A percentile compares a stretch with the other conserved stretches of the same genome.
Evolutionary conservation across 2,113 vertebrate genomes (phyloP).

Genomic region (Epinephelus fuscoguttatus): DNA sequence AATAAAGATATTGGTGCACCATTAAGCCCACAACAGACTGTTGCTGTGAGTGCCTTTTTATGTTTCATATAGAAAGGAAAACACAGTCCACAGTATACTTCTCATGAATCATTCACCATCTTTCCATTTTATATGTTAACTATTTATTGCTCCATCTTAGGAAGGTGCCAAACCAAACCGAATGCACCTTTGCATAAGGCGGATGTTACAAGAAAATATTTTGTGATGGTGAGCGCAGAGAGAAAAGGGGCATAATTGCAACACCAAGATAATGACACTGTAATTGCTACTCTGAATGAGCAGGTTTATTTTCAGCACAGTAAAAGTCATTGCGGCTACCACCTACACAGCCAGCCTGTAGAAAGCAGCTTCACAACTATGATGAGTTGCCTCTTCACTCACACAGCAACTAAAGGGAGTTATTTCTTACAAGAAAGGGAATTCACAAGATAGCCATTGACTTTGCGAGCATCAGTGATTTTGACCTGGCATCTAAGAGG

Average conservation of each 20-base stretch:
- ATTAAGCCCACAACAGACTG: background rate
- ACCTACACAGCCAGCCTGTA: constrained; percentile 53
- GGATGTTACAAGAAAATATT: constrained; percentile 32
- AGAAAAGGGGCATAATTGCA: constrained; percentile 65
- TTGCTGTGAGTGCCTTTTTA: background rate
- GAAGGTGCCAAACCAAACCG: constrained; percentile 8
- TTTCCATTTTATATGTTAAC: constrained; percentile 12
- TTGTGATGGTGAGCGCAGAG: constrained; percentile 23
- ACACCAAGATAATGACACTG: constrained; percentile 63
- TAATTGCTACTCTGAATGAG: constrained; percentile 74
- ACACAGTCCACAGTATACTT: background rate
- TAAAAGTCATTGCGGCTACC: constrained; percentile 65
- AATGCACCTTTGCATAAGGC: constrained; percentile 21
- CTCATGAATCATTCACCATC: background rate
- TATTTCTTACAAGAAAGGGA: constrained; percentile 25
- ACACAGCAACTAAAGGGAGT: constrained; percentile 13
- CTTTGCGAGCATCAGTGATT: constrained; percentile 58
- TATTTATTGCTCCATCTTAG: constrained; percentile 10
- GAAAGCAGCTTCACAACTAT: constrained; percentile 44
- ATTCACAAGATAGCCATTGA: constrained; percentile 67
- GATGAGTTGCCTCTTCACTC: constrained; percentile 27
- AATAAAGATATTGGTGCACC: background rate
- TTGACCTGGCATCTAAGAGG: constrained; percentile 59
- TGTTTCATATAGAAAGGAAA: constrained; percentile 5
- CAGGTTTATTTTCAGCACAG: constrained; percentile 73